These are phyloP conservation scores for Magallana ariakensis DNA, from an alignment of 1,140 invertebrate genomes.

Conservation along the genomic window DNA sequence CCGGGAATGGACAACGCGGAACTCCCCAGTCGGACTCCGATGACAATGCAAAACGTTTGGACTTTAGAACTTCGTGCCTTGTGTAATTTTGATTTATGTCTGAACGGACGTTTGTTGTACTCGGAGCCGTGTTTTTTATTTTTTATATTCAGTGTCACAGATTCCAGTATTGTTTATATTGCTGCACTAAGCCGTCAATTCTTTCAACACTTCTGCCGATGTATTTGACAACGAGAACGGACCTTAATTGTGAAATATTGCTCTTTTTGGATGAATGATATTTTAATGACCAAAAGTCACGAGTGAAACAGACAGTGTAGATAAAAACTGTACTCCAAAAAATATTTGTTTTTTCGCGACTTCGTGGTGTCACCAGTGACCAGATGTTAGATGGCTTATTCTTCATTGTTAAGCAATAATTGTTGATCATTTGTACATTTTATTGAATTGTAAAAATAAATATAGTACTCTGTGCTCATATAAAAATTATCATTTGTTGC, in stretches of 20 bases:
- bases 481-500: no score
- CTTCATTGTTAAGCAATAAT: slow-evolving; percentile 3
- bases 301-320: slow-evolving; percentile 13
- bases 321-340: not conserved
- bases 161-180: slow-evolving; percentile 29
- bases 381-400: not conserved
- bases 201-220: slow-evolving; percentile 23
- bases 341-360: not conserved
- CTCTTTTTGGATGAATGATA: slow-evolving; percentile 27
- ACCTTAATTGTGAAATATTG: slow-evolving; percentile 33
- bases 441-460: not conserved
- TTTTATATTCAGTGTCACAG: slow-evolving; percentile 31
- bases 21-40: not conserved
- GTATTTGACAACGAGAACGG: slow-evolving; percentile 11
- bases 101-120: slow-evolving; percentile 17
- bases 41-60: not conserved
- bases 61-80: not conserved
- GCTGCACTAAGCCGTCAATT: not conserved
- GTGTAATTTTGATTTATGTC: not conserved
- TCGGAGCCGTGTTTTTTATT: not conserved
- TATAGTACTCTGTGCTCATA: no score
- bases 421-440: slow-evolving; percentile 25
- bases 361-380: not conserved
- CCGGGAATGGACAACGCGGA: slow-evolving; percentile 19
- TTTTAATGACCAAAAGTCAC: not conserved